Base-by-base conservation (phyloP, 2,888 invertebrate genomes). In the Nomada lathburiana region DNA sequence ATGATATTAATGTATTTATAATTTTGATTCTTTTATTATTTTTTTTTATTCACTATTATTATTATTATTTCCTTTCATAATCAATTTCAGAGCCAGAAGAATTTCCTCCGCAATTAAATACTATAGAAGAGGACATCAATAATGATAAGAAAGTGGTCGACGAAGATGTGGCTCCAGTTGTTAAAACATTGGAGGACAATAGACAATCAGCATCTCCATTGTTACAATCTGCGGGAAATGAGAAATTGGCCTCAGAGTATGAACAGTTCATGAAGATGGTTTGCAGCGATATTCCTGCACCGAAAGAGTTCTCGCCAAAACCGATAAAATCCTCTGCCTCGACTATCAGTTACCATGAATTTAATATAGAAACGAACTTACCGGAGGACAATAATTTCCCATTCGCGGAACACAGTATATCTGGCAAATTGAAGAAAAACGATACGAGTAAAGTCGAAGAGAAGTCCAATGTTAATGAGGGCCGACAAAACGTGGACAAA, bases 201-300 rank as follows among this genome's bases (percentile, higher is more conserved):
- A 73, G 83, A 71, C 44, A 75, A 50, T 64, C 85, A 18, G 23
- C 62, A 1, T 82, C 86, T 10, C 64, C 76, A 16, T 73, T 69
- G 9, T 60, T 83, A 11, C 73, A 75, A 0, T 67, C 89, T 16
- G 74, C 88, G 1, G 90, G 90, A 13, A 90, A 92, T 36, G 93
- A 93, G 57, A 94, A 94, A 80, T 89, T 94, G 47, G 94, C 92
- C 0, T 94, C 94, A 2, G 95, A 95, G 87, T 95, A 95, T 83
- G 95, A 95, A 87, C 95, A 95, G 87, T 96, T 96, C 82, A 94
- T 95, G 93, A 95, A 95, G 90, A 95, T 95, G 85, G 94, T 95
- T 2, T 94, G 93, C 68, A 92, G 92, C 36, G 93, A 94, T 77
- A 87, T 90, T 67, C 82, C 85, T 74, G 59, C 55, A 0, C 20